A percentile compares a stretch with the other conserved stretches of the same genome.
Conservation (phyloP, 2,888 invertebrate species). For the Ptychoptera albimana region DNA sequence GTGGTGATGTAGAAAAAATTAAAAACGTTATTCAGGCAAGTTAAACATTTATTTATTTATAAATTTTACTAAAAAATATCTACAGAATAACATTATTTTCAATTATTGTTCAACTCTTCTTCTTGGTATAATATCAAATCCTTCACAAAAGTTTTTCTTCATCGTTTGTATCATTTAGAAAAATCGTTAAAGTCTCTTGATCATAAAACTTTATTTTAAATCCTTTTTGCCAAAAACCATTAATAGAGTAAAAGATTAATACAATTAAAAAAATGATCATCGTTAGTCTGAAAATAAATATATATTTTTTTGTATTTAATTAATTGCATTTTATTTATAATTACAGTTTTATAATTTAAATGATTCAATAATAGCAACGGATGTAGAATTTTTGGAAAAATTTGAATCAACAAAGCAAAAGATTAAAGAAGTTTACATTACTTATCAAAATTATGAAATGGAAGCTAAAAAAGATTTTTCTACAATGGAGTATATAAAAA, state of each 20-base stretch:
- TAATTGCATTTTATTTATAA: no score
- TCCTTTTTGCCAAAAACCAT: constrained; percentile 24
- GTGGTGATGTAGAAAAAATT: constrained; percentile 55
- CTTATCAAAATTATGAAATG: constrained; percentile 13
- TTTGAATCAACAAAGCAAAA: constrained; percentile 30
- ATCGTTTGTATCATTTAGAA: constrained; percentile 19
- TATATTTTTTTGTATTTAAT: not conserved
- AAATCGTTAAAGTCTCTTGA: constrained; percentile 20
- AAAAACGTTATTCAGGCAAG: constrained; percentile 68
- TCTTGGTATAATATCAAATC: no score
- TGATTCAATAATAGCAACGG: constrained; percentile 34
- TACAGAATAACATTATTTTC: not conserved
- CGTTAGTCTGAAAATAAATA: not conserved
- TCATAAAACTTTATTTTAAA: constrained; percentile 24
- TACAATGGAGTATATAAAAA: constrained; percentile 30
- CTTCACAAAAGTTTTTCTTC: not conserved
- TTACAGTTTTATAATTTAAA: not conserved
- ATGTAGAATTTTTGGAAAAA: constrained; percentile 53
- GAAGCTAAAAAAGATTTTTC: not conserved
- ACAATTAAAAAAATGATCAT: not conserved
- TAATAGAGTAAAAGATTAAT: not conserved
- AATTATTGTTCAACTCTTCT: not conserved
- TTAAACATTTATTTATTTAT: constrained; percentile 12
- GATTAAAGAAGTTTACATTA: constrained; percentile 21
- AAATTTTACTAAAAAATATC: not conserved